A percentile compares a stretch with the other conserved stretches of the same genome.
phyloP scores from a whole-genome alignment of 37 sponge, comb jelly and placozoan genomes.

The Cliona cf. orientalis region DNA sequence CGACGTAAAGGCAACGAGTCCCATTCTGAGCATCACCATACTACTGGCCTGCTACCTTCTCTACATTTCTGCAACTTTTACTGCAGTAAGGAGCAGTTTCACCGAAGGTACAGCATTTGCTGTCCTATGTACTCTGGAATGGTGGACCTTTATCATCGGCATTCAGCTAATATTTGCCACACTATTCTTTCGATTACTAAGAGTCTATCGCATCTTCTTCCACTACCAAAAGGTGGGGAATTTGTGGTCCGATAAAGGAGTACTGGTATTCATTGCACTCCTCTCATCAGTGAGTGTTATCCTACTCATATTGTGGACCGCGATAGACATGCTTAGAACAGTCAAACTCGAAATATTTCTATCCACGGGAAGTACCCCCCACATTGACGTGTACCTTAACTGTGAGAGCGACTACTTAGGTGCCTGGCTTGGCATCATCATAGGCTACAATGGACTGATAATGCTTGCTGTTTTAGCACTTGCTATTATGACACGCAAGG shows the following conservation, averaged over 20 bases:
- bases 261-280: slow-evolving; percentile 4
- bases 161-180: slow-evolving; percentile 31
- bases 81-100: background rate
- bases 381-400: background rate
- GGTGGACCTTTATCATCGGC: slow-evolving; percentile 27
- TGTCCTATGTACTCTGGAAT: slow-evolving; percentile 3
- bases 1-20: slow-evolving; percentile 56
- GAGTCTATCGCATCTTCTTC: slow-evolving; percentile 19
- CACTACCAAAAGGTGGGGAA: slow-evolving; percentile 9
- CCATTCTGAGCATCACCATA: slow-evolving; percentile 40
- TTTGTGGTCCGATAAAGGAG: slow-evolving; percentile 24
- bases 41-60: slow-evolving; percentile 39
- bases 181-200: slow-evolving; percentile 22
- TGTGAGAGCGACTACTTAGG: slow-evolving; percentile 2
- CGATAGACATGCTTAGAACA: background rate
- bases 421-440: background rate
- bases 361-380: background rate
- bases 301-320: slow-evolving; percentile 21
- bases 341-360: background rate
- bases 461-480: slow-evolving; percentile 6
- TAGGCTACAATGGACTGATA: slow-evolving; percentile 7
- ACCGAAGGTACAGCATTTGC: background rate
- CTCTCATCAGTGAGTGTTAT: background rate
- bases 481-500: slow-evolving; percentile 45
- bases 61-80: background rate